phyloP scores from a whole-genome alignment of 1,140 invertebrate genomes.

The Drosophila subpulchrella region DNA sequence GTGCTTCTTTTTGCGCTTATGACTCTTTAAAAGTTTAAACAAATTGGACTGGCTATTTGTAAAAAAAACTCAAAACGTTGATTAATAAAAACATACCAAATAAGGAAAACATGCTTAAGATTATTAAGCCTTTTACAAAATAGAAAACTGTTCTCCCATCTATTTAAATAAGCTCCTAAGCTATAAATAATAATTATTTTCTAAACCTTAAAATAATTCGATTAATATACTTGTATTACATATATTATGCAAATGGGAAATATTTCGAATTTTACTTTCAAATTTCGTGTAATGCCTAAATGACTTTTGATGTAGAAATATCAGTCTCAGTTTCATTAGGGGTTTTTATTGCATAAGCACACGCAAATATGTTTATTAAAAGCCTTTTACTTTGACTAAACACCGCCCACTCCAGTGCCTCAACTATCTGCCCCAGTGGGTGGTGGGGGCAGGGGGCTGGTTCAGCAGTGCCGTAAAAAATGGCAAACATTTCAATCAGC shows the following conservation, averaged over 20 bases:
- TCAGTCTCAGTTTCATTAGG: slow-evolving; percentile 27
- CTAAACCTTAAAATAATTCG: background rate
- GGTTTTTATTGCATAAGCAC: slow-evolving; percentile 63
- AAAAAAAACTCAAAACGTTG: too few species aligned
- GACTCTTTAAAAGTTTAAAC: background rate
- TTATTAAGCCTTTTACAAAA: too few species aligned
- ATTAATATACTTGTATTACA: background rate
- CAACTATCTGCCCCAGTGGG: slow-evolving; percentile 1
- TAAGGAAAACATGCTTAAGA: background rate
- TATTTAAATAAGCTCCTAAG: background rate
- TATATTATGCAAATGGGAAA: slow-evolving; percentile 23
- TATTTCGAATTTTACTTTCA: slow-evolving; percentile 38
- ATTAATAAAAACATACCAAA: background rate
- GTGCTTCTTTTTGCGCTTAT: background rate
- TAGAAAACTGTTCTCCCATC: background rate
- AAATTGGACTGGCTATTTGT: background rate
- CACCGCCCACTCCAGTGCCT: slow-evolving; percentile 31
- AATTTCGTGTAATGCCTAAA: slow-evolving; percentile 39
- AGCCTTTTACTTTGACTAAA: slow-evolving; percentile 70
- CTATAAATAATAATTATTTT: background rate
- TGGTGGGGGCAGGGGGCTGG: background rate
- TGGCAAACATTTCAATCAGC: slow-evolving; percentile 54
- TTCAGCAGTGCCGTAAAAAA: slow-evolving; percentile 16
- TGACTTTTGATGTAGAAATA: slow-evolving; percentile 49
- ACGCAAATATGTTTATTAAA: slow-evolving; percentile 68